Base-by-base conservation (phyloP, 2,888 invertebrate genomes). In the Scaptomyza flava region DNA sequence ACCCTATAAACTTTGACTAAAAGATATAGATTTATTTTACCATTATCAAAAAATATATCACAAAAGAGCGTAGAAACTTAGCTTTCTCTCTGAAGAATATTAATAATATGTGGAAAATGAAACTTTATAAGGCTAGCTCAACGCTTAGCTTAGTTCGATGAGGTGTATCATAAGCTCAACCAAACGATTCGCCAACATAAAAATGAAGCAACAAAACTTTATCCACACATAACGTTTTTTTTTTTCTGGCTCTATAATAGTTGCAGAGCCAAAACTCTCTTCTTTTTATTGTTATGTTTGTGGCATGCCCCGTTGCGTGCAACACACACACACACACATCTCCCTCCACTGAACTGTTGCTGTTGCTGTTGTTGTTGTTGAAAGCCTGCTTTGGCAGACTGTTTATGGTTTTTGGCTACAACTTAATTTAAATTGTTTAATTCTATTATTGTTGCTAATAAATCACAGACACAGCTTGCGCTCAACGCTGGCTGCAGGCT, bases 341-440 rank as follows among this genome's bases (percentile, higher is more conserved):
- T 27, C 27, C 17, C 17, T 17, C 17, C 17, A 17, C 17, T 17
- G 17, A 1, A 1, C 17, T 17, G 17, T 17, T 17, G 17, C 1
- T 17, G 17, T 1, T 17, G 17, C 1, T 17, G n/a, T 7, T 36
- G 57, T n/a, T 45, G 23, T 7, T 50, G 50, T 17, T 41, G 41
- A 17, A 9, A 9, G 41, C 54, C 69, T 72, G 67, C 67, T 71
- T 74, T 72, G 90, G 80, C 82, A 84, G 89, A 89, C 88, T 87
- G 83, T 87, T 83, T 83, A 83, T 83, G 83, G 88, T 77, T 85
- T 87, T 87, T 77, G 86, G 88, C 88, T 87, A 89, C 90, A 90
- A 90, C 90, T 90, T 90, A 90, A 90, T 90, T 90, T 90, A 90
- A 90, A 90, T 90, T 89, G 89, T 87, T 90, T 90, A 90, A 90